These are phyloP conservation scores for Pterocles burchelli DNA, from an alignment of 2,113 vertebrate genomes.

Conservation along the genomic window DNA sequence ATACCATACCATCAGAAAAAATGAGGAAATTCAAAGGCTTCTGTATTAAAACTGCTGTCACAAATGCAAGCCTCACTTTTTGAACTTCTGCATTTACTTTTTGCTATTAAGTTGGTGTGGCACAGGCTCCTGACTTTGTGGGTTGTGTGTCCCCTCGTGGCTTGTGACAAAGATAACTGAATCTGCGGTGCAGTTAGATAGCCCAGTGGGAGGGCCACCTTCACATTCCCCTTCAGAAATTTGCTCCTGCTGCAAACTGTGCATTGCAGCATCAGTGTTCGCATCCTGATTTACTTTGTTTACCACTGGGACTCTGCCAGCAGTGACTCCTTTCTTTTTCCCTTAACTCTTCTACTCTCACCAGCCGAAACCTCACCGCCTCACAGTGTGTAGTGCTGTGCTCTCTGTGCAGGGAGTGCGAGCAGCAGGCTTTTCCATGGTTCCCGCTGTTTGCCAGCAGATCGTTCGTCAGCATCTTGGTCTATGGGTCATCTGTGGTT, in stretches of 20 bases:
- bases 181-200: neutral
- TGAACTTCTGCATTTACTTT: conserved; percentile 35
- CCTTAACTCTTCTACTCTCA: neutral
- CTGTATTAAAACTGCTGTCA: neutral
- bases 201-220: conserved; percentile 54
- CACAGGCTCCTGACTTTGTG: conserved; percentile 8
- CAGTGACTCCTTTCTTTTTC: neutral
- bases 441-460: neutral
- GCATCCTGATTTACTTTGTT: conserved; percentile 42
- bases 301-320: conserved; percentile 42
- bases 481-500: neutral
- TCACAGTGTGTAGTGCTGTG: neutral
- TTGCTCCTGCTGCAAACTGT: neutral
- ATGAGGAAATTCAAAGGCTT: neutral
- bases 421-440: neutral
- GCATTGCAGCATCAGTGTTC: neutral
- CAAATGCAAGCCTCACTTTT: conserved; percentile 37
- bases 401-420: neutral
- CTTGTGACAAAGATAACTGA: neutral
- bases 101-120: neutral
- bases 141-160: conserved; percentile 27
- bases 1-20: neutral
- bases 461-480: neutral
- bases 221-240: conserved; percentile 45
- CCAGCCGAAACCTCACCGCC: neutral